Base-by-base conservation (phyloP, 2,888 invertebrate genomes). In the Tinea semifulvella region DNA sequence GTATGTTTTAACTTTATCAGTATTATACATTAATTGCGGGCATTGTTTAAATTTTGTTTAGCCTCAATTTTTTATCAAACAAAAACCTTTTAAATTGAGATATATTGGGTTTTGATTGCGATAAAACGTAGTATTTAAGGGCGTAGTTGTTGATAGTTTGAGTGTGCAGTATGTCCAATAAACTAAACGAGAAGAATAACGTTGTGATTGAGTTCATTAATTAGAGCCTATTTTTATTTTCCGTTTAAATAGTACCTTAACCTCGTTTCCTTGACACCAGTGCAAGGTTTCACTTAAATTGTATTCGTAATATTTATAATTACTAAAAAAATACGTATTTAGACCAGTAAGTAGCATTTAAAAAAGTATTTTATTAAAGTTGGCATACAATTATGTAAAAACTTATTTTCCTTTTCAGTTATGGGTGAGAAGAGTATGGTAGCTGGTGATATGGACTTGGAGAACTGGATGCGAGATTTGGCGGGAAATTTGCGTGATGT, bases 401-500 rank as follows among this genome's bases (percentile, higher is more conserved):
- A n/a, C n/a, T n/a, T 13, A 18, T 10, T 44, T 44, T 6, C n/a
- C 40, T 40, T 38, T 16, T 11, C 16, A 10, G 40, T 45, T 6
- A 45, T 45, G 40, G 19, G 25, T 4, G 45, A 39, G 13, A 13
- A 8, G 16, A 36, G 3, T 14, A 39, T 2, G 1, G 17, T 25
- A n/a, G 8, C n/a, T 14, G 17, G 14, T 5, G 5, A 22, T 14
- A n/a, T 57, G 10, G 69, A 83, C 58, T 66, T 88, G 44, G 87
- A 87, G 58, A 75, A 84, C 52, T 91, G 91, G 91, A 91, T 91
- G 91, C 73, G 80, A 20, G 81, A 84, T 48, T 64, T 91, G 52
- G 87, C 90, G 43, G 67, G 73, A 11, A 64, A 70, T 46, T 58
- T 89, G 19, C 84, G 83, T 56, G 69, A 83, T 47, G 49, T 87